phyloP scores from a whole-genome alignment of 2,797 vertebrate species.

The Enteromius mattozi region DNA sequence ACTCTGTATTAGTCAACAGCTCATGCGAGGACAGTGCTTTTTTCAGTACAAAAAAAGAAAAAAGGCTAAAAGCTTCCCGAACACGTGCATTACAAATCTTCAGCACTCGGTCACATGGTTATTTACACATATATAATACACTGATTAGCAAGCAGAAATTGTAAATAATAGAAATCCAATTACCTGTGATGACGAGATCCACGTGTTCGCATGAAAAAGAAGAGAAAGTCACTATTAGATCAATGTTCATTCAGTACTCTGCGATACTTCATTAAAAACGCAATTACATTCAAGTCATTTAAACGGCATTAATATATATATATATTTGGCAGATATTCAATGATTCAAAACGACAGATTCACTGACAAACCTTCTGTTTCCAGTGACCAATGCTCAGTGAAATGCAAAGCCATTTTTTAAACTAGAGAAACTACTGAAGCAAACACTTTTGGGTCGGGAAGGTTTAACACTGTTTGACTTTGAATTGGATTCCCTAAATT shows the following conservation, averaged over 20 bases:
- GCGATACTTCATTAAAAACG: not conserved
- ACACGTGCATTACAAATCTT: not conserved
- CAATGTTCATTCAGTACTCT: slow-evolving; percentile 24
- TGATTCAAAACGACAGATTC: slow-evolving; percentile 24
- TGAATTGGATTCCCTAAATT: slow-evolving; percentile 14
- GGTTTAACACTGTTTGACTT: not conserved
- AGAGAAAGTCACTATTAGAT: slow-evolving; percentile 38
- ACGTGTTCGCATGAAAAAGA: slow-evolving; percentile 64
- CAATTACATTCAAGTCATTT: slow-evolving; percentile 37
- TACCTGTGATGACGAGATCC: slow-evolving; percentile 50
- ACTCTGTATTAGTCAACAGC: slow-evolving; percentile 6
- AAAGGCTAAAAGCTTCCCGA: not conserved
- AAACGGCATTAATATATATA: not conserved
- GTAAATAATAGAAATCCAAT: slow-evolving; percentile 42
- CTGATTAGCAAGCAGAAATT: not conserved
- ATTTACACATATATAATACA: not conserved
- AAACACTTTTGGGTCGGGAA: not conserved
- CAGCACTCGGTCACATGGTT: not conserved
- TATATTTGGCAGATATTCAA: not conserved
- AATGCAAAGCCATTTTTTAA: not conserved
- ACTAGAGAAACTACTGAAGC: slow-evolving; percentile 17
- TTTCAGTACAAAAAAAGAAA: not conserved
- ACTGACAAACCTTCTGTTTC: slow-evolving; percentile 10
- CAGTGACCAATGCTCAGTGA: slow-evolving; percentile 13
- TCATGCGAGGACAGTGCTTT: not conserved